Conservation (phyloP, 2,797 vertebrate genomes). For the Sebastolobus altivelis region DNA sequence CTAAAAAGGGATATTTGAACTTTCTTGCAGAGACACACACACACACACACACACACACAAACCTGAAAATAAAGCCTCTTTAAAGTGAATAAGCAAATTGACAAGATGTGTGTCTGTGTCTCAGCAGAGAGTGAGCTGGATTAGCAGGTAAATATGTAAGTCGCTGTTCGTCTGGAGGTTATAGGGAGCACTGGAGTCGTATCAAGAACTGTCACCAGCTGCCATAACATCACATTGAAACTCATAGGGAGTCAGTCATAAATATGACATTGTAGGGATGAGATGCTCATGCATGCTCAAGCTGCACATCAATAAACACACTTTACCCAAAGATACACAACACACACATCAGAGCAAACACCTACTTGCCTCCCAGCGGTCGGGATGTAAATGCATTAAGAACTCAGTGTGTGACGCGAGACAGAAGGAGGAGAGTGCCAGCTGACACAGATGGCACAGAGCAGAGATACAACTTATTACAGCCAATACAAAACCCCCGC, state of each 20-base stretch:
- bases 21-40: constrained; percentile 2
- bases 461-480: constrained; percentile 75
- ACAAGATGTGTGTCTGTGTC: constrained; percentile 25
- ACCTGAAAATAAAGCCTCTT: constrained; percentile 32
- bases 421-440: constrained; percentile 63
- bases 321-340: constrained; percentile 44
- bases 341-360: constrained; percentile 48
- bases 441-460: constrained; percentile 76
- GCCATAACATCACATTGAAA: constrained; percentile 66
- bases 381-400: constrained; percentile 73
- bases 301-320: constrained; percentile 31
- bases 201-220: constrained; percentile 67
- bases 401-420: constrained; percentile 66
- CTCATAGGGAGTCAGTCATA: constrained; percentile 60
- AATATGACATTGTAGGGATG: constrained; percentile 51
- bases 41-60: constrained; percentile 17
- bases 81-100: constrained; percentile 26
- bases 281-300: constrained; percentile 27
- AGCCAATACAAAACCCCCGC: constrained; percentile 70
- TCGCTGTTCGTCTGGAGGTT: constrained; percentile 52
- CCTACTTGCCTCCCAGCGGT: constrained; percentile 64
- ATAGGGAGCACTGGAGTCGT: constrained; percentile 44
- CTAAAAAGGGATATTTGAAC: constrained; percentile 19
- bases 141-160: constrained; percentile 64
- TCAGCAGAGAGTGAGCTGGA: constrained; percentile 20